These are phyloP conservation scores for Habroteleia sp. DNA, from an alignment of 2,888 invertebrate species.

Conservation along the genomic window DNA sequence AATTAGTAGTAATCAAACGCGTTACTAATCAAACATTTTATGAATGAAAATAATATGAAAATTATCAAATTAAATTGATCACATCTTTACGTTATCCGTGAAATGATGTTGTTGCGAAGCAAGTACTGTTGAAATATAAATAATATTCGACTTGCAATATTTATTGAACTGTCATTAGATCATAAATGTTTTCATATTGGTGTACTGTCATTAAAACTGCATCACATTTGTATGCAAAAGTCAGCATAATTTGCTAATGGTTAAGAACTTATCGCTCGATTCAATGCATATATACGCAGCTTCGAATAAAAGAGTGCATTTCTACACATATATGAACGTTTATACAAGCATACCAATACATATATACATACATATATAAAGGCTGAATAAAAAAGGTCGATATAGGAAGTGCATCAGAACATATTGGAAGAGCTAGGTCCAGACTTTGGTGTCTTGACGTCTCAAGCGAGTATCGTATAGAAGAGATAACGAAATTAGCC, in stretches of 20 bases:
- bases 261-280: conserved; percentile 41
- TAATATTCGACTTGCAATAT: conserved; percentile 28
- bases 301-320: conserved; percentile 9
- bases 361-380: no score
- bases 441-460: conserved; percentile 56
- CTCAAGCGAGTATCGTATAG: conserved; percentile 72
- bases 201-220: conserved; percentile 38
- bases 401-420: conserved; percentile 57
- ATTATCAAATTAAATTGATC: conserved; percentile 2
- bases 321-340: no score
- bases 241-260: conserved; percentile 50
- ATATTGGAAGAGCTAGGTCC: conserved; percentile 26
- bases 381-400: conserved; percentile 40
- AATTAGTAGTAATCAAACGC: neutral
- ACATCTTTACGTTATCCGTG: neutral
- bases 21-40: conserved; percentile 9
- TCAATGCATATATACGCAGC: conserved; percentile 11
- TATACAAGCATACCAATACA: no score
- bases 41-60: conserved; percentile 8
- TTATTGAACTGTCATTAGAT: conserved; percentile 35
- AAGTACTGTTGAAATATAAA: neutral
- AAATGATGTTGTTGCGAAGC: neutral
- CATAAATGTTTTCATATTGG: conserved; percentile 38
- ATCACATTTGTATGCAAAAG: conserved; percentile 31
- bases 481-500: conserved; percentile 80